phyloP scores from a whole-genome alignment of 2,113 vertebrate species.

The Fregata magnificens region DNA sequence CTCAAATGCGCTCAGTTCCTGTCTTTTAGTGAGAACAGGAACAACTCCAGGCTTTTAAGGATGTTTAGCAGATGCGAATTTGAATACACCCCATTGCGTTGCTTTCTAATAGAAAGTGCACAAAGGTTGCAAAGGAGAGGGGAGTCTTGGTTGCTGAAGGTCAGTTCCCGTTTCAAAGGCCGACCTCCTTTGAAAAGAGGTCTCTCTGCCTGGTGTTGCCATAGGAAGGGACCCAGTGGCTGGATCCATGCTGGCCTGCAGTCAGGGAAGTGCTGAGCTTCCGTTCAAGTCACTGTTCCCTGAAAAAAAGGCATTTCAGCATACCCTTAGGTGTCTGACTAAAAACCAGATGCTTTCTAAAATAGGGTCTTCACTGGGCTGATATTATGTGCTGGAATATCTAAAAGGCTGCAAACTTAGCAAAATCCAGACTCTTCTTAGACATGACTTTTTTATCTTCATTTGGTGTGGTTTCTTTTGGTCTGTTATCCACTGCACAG shows the following conservation, averaged over 20 bases:
- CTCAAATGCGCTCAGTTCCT: background rate
- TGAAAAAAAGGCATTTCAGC: background rate
- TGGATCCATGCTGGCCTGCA: background rate
- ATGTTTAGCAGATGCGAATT: background rate
- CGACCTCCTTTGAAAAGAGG: constrained; percentile 20
- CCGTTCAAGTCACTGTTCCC: background rate
- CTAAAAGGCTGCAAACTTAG: background rate
- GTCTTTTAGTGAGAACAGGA: constrained; percentile 13
- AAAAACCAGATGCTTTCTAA: background rate
- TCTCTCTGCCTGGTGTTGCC: background rate
- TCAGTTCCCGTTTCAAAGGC: constrained; percentile 5
- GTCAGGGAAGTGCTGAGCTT: background rate
- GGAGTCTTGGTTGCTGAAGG: background rate
- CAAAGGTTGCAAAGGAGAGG: background rate
- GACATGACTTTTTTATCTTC: background rate
- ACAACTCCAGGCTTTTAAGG: constrained; percentile 27
- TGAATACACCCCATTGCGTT: background rate
- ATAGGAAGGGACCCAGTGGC: background rate
- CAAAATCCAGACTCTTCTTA: background rate
- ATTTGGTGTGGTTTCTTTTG: background rate
- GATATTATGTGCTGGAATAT: background rate
- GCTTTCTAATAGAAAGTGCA: background rate
- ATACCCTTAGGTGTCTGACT: background rate
- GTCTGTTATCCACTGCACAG: background rate
- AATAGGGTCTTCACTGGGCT: background rate